phyloP scores from a whole-genome alignment of 2,888 invertebrate species.

The Flexamia atlantica region DNA sequence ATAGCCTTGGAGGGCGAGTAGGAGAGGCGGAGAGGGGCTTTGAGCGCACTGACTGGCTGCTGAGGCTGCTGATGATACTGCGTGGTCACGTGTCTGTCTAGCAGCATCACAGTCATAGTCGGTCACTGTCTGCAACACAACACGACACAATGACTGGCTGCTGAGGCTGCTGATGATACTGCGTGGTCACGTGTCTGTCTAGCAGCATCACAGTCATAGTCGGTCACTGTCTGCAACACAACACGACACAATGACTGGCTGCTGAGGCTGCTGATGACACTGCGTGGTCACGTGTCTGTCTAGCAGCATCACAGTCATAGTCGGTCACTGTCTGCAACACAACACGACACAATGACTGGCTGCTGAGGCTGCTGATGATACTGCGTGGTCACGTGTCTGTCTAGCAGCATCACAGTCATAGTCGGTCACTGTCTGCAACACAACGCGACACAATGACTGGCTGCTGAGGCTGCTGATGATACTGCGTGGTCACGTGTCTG shows the following conservation, averaged over 20 bases:
- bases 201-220: conserved; percentile 61
- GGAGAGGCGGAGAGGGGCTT: conserved; percentile 58
- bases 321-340: conserved; percentile 42
- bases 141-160: conserved; percentile 39
- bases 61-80: conserved; percentile 61
- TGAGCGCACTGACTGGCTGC: conserved; percentile 60
- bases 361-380: conserved; percentile 33
- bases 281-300: no score
- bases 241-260: conserved; percentile 32
- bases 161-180: conserved; percentile 60
- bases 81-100: conserved; percentile 56
- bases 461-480: conserved; percentile 60
- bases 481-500: conserved; percentile 57
- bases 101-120: conserved; percentile 62
- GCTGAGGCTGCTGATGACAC: conserved; percentile 49
- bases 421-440: conserved; percentile 74
- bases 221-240: conserved; percentile 44
- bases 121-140: conserved; percentile 41
- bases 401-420: conserved; percentile 58
- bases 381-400: no score
- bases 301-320: conserved; percentile 57
- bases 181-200: conserved; percentile 51
- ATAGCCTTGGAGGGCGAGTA: conserved; percentile 75
- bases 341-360: conserved; percentile 35
- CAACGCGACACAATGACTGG: conserved; percentile 78